Conservation (phyloP, 2,888 invertebrate genomes). For the Cryptocephalus moraei region DNA sequence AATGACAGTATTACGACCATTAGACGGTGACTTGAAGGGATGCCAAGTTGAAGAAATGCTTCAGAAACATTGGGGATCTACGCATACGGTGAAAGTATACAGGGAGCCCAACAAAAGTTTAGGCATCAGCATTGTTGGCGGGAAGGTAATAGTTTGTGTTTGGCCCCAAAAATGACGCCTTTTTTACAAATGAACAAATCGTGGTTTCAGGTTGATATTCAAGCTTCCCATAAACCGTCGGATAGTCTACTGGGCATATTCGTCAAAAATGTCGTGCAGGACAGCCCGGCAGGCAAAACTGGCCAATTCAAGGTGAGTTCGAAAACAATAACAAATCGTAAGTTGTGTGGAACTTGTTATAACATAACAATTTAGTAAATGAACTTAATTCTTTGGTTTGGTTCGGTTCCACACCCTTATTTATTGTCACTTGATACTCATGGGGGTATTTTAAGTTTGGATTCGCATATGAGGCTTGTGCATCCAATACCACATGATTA, state of each 20-base stretch:
- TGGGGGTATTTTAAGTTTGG: too few relatives aligned
- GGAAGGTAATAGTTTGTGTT: conserved; percentile 53
- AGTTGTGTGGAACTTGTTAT: too few relatives aligned
- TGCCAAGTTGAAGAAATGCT: conserved; percentile 39
- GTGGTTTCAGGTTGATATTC: conserved; percentile 57
- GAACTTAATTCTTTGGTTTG: too few relatives aligned
- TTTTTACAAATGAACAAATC: not conserved
- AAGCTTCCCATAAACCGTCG: conserved; percentile 46
- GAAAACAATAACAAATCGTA: too few relatives aligned
- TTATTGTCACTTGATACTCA: too few relatives aligned
- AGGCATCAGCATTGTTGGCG: conserved; percentile 95
- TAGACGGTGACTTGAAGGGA: conserved; percentile 29
- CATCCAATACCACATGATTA: too few relatives aligned
- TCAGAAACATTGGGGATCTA: conserved; percentile 76
- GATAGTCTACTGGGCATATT: conserved; percentile 83
- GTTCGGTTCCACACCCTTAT: too few relatives aligned
- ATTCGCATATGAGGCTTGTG: too few relatives aligned
- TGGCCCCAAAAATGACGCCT: not conserved
- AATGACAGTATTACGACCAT: conserved; percentile 28
- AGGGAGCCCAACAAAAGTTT: conserved; percentile 70
- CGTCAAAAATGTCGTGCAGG: conserved; percentile 90
- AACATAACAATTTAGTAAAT: too few relatives aligned
- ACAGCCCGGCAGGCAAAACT: conserved; percentile 86
- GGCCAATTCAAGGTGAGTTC: conserved; percentile 73
- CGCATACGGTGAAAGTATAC: conserved; percentile 61